Evolutionary conservation across 30 jellyfish, hydroid and myxozoan species (phyloP).

Genomic region (Turritopsis dohrnii): DNA sequence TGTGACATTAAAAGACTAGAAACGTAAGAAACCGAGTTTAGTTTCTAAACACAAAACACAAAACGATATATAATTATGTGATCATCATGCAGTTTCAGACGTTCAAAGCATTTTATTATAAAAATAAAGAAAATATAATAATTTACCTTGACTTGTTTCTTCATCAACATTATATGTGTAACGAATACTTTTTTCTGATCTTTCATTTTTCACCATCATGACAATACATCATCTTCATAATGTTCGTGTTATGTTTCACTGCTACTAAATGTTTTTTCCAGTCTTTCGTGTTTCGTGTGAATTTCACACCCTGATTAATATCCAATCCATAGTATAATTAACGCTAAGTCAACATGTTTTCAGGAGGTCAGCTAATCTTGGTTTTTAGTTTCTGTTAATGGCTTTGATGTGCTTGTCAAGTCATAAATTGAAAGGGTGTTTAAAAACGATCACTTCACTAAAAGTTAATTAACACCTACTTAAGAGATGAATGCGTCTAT

Average conservation of each 20-base stretch:
- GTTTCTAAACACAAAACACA: too few relatives aligned
- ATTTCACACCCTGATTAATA: not conserved
- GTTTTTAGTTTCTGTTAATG: not conserved
- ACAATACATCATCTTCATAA: not conserved
- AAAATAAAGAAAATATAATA: not conserved
- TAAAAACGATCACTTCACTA: not conserved
- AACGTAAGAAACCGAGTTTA: too few relatives aligned
- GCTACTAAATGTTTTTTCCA: not conserved
- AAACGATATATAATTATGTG: too few relatives aligned
- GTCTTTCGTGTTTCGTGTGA: not conserved
- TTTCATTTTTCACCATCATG: not conserved
- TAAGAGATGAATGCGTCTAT: not conserved
- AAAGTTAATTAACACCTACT: not conserved
- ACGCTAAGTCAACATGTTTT: not conserved
- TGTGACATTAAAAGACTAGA: too few relatives aligned
- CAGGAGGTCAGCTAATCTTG: not conserved
- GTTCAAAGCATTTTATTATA: too few relatives aligned
- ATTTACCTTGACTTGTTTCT: not conserved
- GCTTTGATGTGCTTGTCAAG: not conserved
- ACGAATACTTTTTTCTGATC: not conserved
- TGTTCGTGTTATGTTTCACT: not conserved
- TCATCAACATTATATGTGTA: not conserved
- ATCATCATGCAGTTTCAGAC: too few relatives aligned
- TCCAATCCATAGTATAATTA: not conserved
- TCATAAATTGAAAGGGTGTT: not conserved